Conservation (phyloP, 2,113 vertebrate species). For the Rhea americana region DNA sequence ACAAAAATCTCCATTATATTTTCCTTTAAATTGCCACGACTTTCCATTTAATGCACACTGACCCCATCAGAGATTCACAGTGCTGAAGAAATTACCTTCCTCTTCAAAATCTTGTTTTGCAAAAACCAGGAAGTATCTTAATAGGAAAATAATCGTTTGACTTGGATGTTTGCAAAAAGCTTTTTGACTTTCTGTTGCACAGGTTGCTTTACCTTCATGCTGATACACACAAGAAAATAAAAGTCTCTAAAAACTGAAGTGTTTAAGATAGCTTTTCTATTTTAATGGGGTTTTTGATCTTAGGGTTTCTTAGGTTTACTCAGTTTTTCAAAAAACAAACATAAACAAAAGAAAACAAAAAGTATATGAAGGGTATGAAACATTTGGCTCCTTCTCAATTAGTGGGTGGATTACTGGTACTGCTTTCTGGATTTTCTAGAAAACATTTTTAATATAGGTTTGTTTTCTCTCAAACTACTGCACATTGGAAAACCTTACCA, state of each 20-base stretch:
- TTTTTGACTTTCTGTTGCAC: neutral
- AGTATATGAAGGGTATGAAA: neutral
- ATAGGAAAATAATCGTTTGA: neutral
- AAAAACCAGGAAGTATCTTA: neutral
- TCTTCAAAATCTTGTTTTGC: neutral
- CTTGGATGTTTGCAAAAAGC: neutral
- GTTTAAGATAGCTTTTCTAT: neutral
- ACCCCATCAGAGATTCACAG: neutral
- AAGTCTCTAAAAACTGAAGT: neutral
- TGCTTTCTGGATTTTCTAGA: neutral
- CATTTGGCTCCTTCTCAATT: neutral
- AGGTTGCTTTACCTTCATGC: neutral
- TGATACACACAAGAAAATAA: neutral
- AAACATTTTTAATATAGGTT: neutral
- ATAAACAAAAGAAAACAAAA: neutral
- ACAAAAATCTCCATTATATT: neutral
- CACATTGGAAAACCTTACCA: neutral
- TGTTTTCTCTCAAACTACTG: neutral
- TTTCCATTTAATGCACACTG: neutral
- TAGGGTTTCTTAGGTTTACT: neutral
- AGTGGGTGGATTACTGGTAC: neutral
- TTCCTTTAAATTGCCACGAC: neutral
- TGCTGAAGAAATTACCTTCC: neutral
- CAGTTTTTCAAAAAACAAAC: neutral
- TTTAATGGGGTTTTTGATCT: conserved; percentile 16